These are phyloP conservation scores for Aurelia coerulea DNA, from an alignment of 30 jellyfish, hydroid and myxozoan species.

Conservation along the genomic window DNA sequence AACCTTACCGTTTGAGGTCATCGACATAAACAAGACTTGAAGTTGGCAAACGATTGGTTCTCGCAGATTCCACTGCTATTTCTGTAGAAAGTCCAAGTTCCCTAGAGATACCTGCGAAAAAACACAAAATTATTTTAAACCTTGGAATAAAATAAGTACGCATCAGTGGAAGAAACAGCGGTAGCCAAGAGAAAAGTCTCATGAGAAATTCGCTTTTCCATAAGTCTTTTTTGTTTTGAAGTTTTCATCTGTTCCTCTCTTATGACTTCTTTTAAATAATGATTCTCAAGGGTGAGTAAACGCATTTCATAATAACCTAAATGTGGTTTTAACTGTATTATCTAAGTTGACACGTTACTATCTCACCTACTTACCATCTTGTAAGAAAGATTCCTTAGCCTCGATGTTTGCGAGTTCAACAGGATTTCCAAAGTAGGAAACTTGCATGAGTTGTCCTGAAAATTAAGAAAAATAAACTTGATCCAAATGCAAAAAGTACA, in stretches of 20 bases:
- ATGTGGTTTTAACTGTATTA: no score
- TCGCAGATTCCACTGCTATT: slow-evolving; percentile 70
- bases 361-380: no score
- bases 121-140: not conserved
- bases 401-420: slow-evolving; percentile 10
- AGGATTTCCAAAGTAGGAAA: slow-evolving; percentile 63
- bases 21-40: slow-evolving; percentile 47
- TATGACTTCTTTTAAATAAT: no score
- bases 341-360: no score
- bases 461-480: not conserved
- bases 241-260: no score
- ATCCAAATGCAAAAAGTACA: not conserved
- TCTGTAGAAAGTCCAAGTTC: slow-evolving; percentile 56
- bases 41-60: slow-evolving; percentile 50
- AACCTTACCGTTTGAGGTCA: slow-evolving; percentile 33
- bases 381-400: not conserved
- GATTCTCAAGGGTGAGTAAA: no score
- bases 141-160: no score
- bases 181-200: no score
- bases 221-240: no score
- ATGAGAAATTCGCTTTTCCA: no score
- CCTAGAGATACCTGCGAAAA: slow-evolving; percentile 21
- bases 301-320: no score
- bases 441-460: slow-evolving; percentile 76
- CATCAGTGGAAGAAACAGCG: no score